A percentile compares a stretch with the other conserved stretches of the same genome.
Evolutionary conservation across 2,797 vertebrate species (phyloP).

Genomic region (Coregonus suidteri): DNA sequence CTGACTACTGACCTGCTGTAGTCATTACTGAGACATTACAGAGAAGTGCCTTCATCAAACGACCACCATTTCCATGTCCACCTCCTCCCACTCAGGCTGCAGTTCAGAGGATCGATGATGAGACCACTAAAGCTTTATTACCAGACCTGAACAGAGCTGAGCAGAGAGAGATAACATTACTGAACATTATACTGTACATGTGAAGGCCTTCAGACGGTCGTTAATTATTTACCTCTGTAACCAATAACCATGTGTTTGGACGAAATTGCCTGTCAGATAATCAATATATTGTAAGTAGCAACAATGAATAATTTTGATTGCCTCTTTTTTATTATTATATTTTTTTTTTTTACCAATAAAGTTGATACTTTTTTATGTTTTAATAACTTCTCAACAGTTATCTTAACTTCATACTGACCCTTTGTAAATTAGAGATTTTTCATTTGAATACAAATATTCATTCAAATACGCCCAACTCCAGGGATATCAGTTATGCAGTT

Average conservation of each 20-base stretch:
- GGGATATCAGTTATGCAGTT: background rate
- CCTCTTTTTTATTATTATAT: background rate
- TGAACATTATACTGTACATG: background rate
- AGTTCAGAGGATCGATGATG: background rate
- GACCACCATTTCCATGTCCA: background rate
- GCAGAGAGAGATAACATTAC: background rate
- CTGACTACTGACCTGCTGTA: background rate
- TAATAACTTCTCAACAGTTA: background rate
- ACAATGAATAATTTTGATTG: background rate
- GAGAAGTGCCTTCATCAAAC: constrained; percentile 9
- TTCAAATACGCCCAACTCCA: background rate
- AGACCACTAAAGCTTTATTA: background rate
- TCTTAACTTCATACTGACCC: background rate
- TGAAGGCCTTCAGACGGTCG: background rate
- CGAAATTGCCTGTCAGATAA: background rate
- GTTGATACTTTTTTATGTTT: background rate
- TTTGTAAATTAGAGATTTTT: background rate
- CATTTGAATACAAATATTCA: background rate
- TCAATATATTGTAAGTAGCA: background rate
- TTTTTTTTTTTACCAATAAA: background rate
- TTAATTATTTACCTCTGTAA: background rate
- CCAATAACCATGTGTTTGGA: background rate
- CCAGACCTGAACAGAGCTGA: background rate
- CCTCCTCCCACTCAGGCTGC: background rate
- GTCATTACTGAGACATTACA: background rate